phyloP scores from a whole-genome alignment of 2,888 invertebrate genomes.

The Urechis unicinctus region DNA sequence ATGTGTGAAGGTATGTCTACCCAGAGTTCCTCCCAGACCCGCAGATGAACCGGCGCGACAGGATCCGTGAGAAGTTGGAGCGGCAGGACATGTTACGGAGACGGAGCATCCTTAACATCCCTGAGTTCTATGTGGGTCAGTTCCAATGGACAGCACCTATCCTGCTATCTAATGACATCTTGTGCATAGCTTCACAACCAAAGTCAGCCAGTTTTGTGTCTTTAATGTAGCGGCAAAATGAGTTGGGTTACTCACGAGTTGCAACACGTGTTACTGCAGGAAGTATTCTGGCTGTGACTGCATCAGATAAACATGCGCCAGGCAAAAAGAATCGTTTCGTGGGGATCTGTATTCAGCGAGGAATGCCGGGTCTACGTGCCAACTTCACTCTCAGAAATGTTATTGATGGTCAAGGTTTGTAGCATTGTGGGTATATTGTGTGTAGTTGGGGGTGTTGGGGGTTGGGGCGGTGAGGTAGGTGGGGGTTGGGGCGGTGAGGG shows the following conservation, averaged over 20 bases:
- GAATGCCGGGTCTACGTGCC: conserved; percentile 75
- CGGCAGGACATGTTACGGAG: conserved; percentile 86
- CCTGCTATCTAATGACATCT: neutral
- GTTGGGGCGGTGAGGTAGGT: too few relatives aligned
- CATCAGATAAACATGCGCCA: conserved; percentile 77
- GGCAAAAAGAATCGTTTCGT: conserved; percentile 76
- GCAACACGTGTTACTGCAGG: conserved; percentile 54
- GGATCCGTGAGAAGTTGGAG: conserved; percentile 78
- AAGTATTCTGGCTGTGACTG: conserved; percentile 79
- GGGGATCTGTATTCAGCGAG: conserved; percentile 87
- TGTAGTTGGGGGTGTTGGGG: too few relatives aligned
- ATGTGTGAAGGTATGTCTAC: conserved; percentile 56
- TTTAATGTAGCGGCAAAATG: neutral
- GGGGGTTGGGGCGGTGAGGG: too few relatives aligned
- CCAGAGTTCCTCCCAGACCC: conserved; percentile 92
- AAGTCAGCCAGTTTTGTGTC: neutral
- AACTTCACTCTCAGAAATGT: conserved; percentile 85
- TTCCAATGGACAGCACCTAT: neutral
- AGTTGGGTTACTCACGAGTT: neutral
- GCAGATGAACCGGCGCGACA: conserved; percentile 69
- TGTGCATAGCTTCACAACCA: neutral
- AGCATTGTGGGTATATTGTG: neutral
- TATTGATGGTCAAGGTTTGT: conserved; percentile 72
- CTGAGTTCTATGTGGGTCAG: conserved; percentile 94
- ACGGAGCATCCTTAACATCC: conserved; percentile 74